Percentiles rank a stretch among this genome's conserved stretches.
phyloP scores from a whole-genome alignment of 2,113 vertebrate species.

The Saccopteryx bilineata region DNA sequence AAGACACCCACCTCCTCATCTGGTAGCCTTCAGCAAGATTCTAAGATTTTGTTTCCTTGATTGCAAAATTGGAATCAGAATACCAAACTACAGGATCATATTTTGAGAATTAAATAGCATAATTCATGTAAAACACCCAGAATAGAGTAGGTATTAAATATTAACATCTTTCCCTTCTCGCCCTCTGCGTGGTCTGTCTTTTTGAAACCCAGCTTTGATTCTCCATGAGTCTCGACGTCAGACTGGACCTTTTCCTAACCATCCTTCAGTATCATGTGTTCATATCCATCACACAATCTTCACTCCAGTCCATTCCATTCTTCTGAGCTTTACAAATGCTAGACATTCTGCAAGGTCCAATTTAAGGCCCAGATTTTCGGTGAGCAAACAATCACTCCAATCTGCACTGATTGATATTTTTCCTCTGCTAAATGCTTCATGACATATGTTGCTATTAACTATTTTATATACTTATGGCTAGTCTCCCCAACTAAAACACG shows the following conservation, averaged over 20 bases:
- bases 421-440: not conserved
- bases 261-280: not conserved
- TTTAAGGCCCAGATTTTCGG: not conserved
- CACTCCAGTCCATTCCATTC: not conserved
- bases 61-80: not conserved
- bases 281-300: not conserved
- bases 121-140: not conserved
- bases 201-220: not conserved
- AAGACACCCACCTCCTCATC: not conserved
- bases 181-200: not conserved
- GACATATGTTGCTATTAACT: not conserved
- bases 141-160: not conserved
- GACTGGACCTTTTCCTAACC: not conserved
- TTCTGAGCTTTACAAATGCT: not conserved
- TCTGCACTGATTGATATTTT: not conserved
- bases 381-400: not conserved
- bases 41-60: not conserved
- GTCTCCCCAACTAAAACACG: not conserved
- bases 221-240: not conserved
- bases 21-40: not conserved
- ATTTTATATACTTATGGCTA: not conserved
- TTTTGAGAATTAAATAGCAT: slow-evolving; percentile 17
- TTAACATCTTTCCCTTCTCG: not conserved
- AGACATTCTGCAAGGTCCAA: not conserved
- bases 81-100: not conserved